Evolutionary conservation across 2,797 vertebrate species (phyloP).

Genomic region (Natrix natrix): DNA sequence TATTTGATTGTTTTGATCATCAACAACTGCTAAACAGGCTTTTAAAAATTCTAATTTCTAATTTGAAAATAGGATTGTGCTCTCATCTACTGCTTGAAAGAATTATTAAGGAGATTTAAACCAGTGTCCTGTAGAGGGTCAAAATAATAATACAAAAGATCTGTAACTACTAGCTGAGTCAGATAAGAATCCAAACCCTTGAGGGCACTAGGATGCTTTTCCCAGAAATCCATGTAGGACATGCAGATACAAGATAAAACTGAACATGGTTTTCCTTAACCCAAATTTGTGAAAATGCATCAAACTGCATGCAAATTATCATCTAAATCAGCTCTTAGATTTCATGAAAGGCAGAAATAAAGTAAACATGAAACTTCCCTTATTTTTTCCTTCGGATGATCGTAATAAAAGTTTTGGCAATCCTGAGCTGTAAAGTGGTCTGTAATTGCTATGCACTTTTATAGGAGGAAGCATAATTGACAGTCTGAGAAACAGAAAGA

Average conservation of each 20-base stretch:
- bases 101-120: not conserved
- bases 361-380: not conserved
- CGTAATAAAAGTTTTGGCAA: slow-evolving; percentile 51
- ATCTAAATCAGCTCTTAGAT: not conserved
- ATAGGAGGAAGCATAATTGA: slow-evolving; percentile 46
- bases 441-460: slow-evolving; percentile 44
- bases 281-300: not conserved
- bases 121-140: not conserved
- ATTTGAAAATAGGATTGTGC: not conserved
- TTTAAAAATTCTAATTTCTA: not conserved
- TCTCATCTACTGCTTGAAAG: not conserved
- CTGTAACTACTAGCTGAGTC: not conserved
- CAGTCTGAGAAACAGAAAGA: slow-evolving; percentile 49
- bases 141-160: not conserved
- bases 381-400: slow-evolving; percentile 38
- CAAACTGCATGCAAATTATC: not conserved
- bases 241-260: not conserved
- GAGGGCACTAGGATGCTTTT: not conserved
- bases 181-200: not conserved
- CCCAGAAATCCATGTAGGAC: not conserved
- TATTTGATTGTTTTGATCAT: not conserved
- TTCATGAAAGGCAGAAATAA: not conserved
- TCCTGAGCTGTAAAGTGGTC: slow-evolving; percentile 49
- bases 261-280: not conserved
- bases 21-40: not conserved